Conservation (phyloP, 2,113 vertebrate species). For the Halichoeres trimaculatus region DNA sequence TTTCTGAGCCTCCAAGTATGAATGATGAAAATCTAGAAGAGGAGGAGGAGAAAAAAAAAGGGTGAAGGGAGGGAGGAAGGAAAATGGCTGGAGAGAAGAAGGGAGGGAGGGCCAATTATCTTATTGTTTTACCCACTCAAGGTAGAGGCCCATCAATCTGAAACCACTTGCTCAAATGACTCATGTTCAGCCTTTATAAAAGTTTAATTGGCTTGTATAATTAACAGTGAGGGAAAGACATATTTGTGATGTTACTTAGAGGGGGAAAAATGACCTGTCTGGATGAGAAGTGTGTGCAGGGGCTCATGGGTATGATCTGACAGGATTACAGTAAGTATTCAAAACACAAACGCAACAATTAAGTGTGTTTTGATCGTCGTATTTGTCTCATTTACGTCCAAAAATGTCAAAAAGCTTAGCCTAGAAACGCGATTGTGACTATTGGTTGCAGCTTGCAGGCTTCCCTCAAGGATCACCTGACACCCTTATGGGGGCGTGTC, state of each 20-base stretch:
- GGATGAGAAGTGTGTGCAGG: conserved; percentile 12
- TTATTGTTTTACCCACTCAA: conserved; percentile 76
- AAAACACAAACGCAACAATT: not conserved
- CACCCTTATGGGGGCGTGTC: conserved; percentile 19
- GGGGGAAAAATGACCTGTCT: conserved; percentile 32
- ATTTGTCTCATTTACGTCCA: no score
- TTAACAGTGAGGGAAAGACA: conserved; percentile 61
- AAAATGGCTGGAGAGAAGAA: conserved; percentile 11
- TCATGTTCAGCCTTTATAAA: conserved; percentile 72
- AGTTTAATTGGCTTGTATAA: conserved; percentile 74
- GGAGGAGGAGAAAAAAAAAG: conserved; percentile 40
- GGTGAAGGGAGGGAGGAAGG: not conserved
- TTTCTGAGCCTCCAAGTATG: conserved; percentile 61
- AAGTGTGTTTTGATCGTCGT: not conserved
- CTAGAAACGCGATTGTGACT: conserved; percentile 3
- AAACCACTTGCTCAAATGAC: conserved; percentile 72
- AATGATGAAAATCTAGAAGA: conserved; percentile 73
- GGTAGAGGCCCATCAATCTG: conserved; percentile 78
- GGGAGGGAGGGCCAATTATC: conserved; percentile 71
- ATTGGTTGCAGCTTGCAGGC: not conserved
- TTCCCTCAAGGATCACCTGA: conserved; percentile 43
- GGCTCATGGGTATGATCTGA: conserved; percentile 7
- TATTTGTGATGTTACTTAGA: conserved; percentile 40
- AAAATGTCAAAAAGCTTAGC: not conserved
- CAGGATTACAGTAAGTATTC: conserved; percentile 16